phyloP scores from a whole-genome alignment of 2,113 vertebrate genomes.

The Edolisoma coerulescens region DNA sequence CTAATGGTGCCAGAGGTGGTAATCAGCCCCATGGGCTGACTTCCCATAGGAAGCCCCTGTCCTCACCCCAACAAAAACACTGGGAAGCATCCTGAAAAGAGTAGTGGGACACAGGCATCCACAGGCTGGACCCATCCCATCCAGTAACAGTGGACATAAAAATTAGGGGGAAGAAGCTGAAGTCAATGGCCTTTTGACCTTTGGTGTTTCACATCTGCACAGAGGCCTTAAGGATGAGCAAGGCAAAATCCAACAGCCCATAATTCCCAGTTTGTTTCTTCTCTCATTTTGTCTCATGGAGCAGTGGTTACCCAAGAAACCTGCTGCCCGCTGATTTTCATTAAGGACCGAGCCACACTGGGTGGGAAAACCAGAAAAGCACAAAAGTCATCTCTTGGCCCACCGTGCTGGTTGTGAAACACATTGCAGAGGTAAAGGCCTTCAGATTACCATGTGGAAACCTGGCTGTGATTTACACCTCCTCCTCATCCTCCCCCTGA shows the following conservation, averaged over 20 bases:
- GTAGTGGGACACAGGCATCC: fast-evolving
- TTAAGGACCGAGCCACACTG: not conserved
- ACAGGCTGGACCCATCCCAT: not conserved
- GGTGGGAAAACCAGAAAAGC: not conserved
- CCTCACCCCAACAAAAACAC: not conserved
- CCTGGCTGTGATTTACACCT: not conserved
- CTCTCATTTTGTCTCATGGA: not conserved
- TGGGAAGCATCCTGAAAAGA: not conserved
- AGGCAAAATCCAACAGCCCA: not conserved
- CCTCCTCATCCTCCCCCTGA: not conserved
- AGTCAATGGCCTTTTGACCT: not conserved
- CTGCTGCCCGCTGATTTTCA: not conserved
- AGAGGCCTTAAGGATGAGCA: not conserved
- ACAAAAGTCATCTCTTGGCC: not conserved
- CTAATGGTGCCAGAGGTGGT: not conserved
- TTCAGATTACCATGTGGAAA: not conserved
- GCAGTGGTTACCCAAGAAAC: not conserved
- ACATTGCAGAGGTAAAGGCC: not conserved
- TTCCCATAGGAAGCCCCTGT: not conserved
- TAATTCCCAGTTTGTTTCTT: not conserved
- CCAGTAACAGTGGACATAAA: not conserved
- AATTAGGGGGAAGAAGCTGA: not conserved
- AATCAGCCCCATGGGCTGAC: not conserved
- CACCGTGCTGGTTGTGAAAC: fast-evolving
- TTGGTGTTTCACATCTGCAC: not conserved